A percentile compares a stretch with the other conserved stretches of the same genome.
Evolutionary conservation across 2,888 invertebrate species (phyloP).

Genomic region (Drosophila acutilabella): DNA sequence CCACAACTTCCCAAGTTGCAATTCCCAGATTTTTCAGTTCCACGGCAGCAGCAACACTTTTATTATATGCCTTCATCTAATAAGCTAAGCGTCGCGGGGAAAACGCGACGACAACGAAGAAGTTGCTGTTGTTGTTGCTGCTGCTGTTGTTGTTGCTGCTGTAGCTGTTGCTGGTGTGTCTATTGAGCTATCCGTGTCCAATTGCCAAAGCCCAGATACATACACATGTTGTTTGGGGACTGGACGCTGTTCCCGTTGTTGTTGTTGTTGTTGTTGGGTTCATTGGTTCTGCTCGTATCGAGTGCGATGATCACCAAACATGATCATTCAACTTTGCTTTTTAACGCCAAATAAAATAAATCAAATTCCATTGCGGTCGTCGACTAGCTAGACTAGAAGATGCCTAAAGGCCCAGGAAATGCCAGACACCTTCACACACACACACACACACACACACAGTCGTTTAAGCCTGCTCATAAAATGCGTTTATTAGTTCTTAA

Average conservation of each 20-base stretch:
- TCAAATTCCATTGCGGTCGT: constrained; percentile 80
- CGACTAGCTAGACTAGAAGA: constrained; percentile 54
- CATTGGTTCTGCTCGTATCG: constrained; percentile 67
- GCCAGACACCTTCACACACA: constrained; percentile 53
- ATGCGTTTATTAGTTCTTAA: constrained; percentile 62
- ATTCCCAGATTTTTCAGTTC: constrained; percentile 62
- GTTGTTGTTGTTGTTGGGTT: constrained; percentile 36
- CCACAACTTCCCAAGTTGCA: constrained; percentile 18
- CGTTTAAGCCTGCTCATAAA: constrained; percentile 34
- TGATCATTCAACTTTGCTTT: constrained; percentile 80
- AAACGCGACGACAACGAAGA: constrained; percentile 47
- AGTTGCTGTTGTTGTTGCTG: constrained; percentile 29
- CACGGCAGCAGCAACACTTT: constrained; percentile 79
- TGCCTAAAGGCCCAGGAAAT: constrained; percentile 39
- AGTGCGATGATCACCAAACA: constrained; percentile 75
- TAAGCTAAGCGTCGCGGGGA: constrained; percentile 65
- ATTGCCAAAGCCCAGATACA: constrained; percentile 73
- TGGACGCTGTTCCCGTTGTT: constrained; percentile 26
- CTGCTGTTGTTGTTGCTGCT: constrained; percentile 32
- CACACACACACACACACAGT: constrained; percentile 16
- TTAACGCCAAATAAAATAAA: constrained; percentile 82
- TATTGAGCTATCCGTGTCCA: constrained; percentile 82
- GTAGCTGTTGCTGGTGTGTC: constrained; percentile 50
- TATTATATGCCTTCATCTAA: constrained; percentile 81
- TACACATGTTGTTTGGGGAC: constrained; percentile 57